These are phyloP conservation scores for Felis catus DNA, from an alignment of 2,113 vertebrate species.

Conservation along the genomic window F.catus_Fca126_mat1.0 CM031417.1:88425501-88426000, in stretches of 20 bases:
- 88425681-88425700: background rate
- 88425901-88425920: background rate
- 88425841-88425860: background rate
- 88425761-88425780: background rate
- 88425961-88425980: background rate
- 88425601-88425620: background rate
- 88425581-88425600: background rate
- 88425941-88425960: background rate
- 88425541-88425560: background rate
- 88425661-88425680: slow-evolving; percentile 21
- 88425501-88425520: background rate
- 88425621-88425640: slow-evolving; percentile 10
- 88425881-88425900: background rate
- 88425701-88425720: slow-evolving; percentile 28
- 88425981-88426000: background rate
- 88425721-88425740: background rate
- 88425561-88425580: background rate
- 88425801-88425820: background rate
- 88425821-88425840: background rate
- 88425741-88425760: background rate
- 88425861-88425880: background rate
- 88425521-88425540: background rate
- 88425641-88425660: background rate
- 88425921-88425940: background rate
- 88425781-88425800: background rate